Conservation (phyloP, 2,113 vertebrate species). For the Gulo gulo region DNA sequence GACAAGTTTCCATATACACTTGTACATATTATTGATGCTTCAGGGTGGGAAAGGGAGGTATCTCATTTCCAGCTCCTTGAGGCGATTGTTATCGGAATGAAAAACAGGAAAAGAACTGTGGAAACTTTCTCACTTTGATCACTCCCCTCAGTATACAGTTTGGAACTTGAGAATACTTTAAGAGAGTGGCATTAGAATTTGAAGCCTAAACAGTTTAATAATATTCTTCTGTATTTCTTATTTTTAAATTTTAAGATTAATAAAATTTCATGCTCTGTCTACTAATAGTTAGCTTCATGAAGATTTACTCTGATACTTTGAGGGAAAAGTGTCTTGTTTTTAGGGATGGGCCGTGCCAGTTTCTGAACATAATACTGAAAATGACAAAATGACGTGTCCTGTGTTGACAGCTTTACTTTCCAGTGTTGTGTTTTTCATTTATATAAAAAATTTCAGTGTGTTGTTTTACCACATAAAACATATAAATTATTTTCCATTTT, state of each 20-base stretch:
- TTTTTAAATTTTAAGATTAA: background rate
- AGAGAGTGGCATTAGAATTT: background rate
- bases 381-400: background rate
- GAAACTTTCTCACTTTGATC: background rate
- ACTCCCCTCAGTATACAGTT: background rate
- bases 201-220: background rate
- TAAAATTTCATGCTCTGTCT: background rate
- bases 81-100: background rate
- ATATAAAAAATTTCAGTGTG: background rate
- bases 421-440: background rate
- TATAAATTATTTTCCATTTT: background rate
- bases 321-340: background rate
- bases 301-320: background rate
- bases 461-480: background rate
- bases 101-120: slow-evolving; percentile 18
- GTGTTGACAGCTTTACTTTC: background rate
- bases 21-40: slow-evolving; percentile 40
- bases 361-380: background rate
- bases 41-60: background rate
- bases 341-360: background rate
- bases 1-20: background rate
- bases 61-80: slow-evolving; percentile 38
- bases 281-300: background rate
- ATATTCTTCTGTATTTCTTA: background rate
- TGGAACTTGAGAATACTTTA: background rate